Evolutionary conservation across 2,888 invertebrate genomes (phyloP).

Genomic region (Agrochola litura): DNA sequence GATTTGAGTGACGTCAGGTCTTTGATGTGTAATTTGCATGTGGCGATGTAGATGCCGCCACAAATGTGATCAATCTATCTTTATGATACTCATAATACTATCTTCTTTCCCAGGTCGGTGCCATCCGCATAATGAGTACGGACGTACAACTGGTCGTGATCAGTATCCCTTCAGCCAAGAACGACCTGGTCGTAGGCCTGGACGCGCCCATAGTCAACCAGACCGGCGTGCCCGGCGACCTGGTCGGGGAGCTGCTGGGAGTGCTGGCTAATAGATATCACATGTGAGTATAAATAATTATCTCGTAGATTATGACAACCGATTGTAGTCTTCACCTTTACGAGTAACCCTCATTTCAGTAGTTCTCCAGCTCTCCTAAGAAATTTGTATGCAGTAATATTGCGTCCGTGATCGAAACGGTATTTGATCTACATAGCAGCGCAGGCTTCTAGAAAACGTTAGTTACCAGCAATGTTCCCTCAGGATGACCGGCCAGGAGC

Average conservation of each 20-base stretch:
- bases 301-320: background rate
- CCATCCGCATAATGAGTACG: conserved; percentile 96
- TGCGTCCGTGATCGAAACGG: background rate
- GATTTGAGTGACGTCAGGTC: too few species aligned
- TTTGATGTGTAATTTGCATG: too few species aligned
- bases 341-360: background rate
- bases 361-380: background rate
- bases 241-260: conserved; percentile 97
- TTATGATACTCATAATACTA: background rate
- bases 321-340: background rate
- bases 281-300: conserved; percentile 91
- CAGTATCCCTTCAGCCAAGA: conserved; percentile 95
- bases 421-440: background rate
- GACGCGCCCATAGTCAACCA: conserved; percentile 74
- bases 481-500: conserved; percentile 93
- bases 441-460: background rate
- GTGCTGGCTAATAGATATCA: conserved; percentile 94
- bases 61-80: background rate
- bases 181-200: conserved; percentile 97
- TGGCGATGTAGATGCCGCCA: too few species aligned
- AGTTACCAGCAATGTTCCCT: rapidly evolving
- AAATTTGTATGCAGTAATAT: background rate
- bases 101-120: conserved; percentile 92
- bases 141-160: conserved; percentile 96
- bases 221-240: conserved; percentile 86